These are phyloP conservation scores for Nyctibius grandis DNA, from an alignment of 2,797 vertebrate species.

Conservation along the genomic window DNA sequence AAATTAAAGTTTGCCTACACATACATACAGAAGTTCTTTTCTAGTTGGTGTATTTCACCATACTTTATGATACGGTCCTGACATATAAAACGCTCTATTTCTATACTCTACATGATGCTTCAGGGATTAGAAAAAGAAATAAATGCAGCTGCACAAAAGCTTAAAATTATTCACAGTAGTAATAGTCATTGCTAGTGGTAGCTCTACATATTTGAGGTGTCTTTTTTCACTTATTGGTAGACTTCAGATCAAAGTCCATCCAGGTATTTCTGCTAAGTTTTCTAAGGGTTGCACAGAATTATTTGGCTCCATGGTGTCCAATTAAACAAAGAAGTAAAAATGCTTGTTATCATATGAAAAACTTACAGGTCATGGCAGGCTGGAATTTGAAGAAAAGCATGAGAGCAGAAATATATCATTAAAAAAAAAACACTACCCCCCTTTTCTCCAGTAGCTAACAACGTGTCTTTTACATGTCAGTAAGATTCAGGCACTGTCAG, in stretches of 20 bases:
- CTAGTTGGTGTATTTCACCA: background rate
- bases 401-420: background rate
- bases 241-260: background rate
- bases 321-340: background rate
- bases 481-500: background rate
- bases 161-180: background rate
- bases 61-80: background rate
- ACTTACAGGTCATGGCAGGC: background rate
- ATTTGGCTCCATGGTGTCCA: background rate
- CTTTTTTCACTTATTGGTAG: background rate
- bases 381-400: background rate
- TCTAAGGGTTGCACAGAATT: background rate
- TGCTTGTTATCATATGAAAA: background rate
- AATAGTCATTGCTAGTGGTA: background rate
- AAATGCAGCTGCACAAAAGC: background rate
- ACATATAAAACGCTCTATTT: background rate
- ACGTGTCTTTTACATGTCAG: background rate
- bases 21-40: background rate
- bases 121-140: background rate
- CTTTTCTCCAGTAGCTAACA: background rate
- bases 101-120: background rate
- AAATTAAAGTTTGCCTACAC: conserved; percentile 23
- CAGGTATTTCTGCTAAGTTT: background rate
- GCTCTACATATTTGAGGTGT: background rate
- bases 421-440: background rate